Conservation (phyloP, 2,797 vertebrate genomes). For the Mus minutoides region DNA sequence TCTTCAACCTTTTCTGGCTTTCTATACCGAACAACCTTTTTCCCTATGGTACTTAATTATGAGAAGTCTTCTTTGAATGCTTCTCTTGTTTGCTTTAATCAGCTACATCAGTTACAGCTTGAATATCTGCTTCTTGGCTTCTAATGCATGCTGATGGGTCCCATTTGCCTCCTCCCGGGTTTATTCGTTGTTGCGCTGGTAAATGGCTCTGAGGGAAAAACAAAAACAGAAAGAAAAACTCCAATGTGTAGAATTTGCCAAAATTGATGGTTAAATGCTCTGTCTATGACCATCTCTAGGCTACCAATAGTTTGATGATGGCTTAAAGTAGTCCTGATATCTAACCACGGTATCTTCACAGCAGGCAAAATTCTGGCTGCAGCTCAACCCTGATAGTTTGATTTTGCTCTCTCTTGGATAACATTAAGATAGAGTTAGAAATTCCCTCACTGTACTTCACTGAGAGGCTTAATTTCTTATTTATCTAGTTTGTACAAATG, state of each 20-base stretch:
- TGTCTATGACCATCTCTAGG: neutral
- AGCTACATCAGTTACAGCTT: neutral
- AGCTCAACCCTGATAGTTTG: neutral
- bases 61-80: neutral
- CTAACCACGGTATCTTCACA: neutral
- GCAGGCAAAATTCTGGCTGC: neutral
- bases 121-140: neutral
- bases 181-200: neutral
- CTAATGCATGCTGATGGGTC: neutral
- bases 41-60: neutral
- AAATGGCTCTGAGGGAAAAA: neutral
- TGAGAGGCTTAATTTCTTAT: conserved; percentile 20
- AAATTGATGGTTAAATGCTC: neutral
- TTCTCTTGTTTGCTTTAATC: neutral
- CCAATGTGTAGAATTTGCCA: neutral
- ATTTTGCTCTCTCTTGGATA: neutral
- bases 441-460: neutral
- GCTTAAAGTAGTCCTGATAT: neutral
- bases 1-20: neutral
- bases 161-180: neutral
- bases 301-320: neutral
- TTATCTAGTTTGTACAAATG: conserved; percentile 12
- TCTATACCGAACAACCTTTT: neutral
- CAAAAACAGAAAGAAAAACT: neutral
- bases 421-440: neutral